These are phyloP conservation scores for Neomorphus geoffroyi DNA, from an alignment of 2,797 vertebrate species.

Conservation along the genomic window DNA sequence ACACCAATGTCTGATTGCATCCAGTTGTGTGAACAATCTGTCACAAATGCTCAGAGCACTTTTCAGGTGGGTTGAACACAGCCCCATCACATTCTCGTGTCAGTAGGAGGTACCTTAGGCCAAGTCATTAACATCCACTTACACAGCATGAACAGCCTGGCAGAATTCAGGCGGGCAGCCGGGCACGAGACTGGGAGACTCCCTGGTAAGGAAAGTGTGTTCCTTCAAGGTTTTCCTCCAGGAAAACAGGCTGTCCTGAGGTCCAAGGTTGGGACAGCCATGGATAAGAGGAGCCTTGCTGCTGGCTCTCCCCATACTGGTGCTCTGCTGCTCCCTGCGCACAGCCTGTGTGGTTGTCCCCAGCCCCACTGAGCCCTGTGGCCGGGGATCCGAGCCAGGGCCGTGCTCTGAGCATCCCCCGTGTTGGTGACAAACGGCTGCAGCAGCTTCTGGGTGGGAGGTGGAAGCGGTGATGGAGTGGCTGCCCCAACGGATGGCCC, in stretches of 20 bases:
- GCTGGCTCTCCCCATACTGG: neutral
- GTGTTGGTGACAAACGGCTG: accelerated
- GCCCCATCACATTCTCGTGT: neutral
- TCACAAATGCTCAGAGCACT: neutral
- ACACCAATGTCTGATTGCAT: neutral
- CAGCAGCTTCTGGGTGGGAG: neutral
- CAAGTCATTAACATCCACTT: neutral
- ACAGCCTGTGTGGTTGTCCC: too few relatives aligned
- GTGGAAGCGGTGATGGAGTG: accelerated
- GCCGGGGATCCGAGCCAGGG: neutral
- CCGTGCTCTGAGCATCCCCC: neutral
- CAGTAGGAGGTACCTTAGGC: neutral
- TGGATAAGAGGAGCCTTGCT: neutral
- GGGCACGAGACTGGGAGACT: neutral
- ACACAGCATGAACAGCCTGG: neutral
- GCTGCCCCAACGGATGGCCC: accelerated
- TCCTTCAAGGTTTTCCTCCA: neutral
- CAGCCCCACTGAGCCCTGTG: accelerated
- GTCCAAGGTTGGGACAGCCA: neutral
- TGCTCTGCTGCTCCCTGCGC: neutral
- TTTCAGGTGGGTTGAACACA: neutral
- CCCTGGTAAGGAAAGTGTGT: neutral
- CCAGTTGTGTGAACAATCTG: neutral
- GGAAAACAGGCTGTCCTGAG: neutral
- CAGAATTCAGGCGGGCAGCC: neutral